Evolutionary conservation across 2,797 vertebrate genomes (phyloP), one percentile per base, ranked within the genome.

Genomic region (Darevskia mixta): DNA sequence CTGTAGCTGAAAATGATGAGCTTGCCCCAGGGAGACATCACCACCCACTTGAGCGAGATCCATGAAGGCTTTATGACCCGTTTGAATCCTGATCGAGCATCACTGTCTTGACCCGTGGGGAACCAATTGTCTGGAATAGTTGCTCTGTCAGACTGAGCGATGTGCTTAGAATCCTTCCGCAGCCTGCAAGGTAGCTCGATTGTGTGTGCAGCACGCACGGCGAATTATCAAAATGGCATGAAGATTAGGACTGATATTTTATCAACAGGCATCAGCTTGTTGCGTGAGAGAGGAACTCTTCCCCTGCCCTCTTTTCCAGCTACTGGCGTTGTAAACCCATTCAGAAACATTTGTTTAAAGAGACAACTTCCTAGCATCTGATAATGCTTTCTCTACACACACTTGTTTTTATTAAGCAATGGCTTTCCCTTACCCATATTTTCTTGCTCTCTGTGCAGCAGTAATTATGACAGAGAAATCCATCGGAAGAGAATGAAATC

Each of bases 31-130:
- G 96, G 97, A 97, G 95, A 94, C 96, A 96, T 97, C 94, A 95
- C 95, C 95, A 96, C 95, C 96, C 95, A 96, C 96, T 96, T 96
- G 95, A 97, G 96, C 88, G 92, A 96, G 96, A 97, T 97, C 96
- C 96, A 95, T 95, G 96, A 96, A 97, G 96, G 95, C 95, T 97
- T 97, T 97, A 96, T 96, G 97, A 97, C 97, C 97, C 93, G 79
- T 96, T 97, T 96, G 97, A 96, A 97, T 97, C 96, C 96, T 97
- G 96, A 97, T 96, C n/a, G 94, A 97, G 96, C 96, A 93, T 95
- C 90, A 89, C 96, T 96, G 95, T 95, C 95, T 95, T 96, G 96
- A 97, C 97, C 96, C 96, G 92, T 93, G 8, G 96, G 97, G 96
- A 97, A 95, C 95, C 95, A 97, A 96, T 96, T 97, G 97, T 97